Percentiles rank a stretch among this genome's conserved stretches.
phyloP scores from a whole-genome alignment of 2,797 vertebrate genomes.

The Galago senegalensis region DNA sequence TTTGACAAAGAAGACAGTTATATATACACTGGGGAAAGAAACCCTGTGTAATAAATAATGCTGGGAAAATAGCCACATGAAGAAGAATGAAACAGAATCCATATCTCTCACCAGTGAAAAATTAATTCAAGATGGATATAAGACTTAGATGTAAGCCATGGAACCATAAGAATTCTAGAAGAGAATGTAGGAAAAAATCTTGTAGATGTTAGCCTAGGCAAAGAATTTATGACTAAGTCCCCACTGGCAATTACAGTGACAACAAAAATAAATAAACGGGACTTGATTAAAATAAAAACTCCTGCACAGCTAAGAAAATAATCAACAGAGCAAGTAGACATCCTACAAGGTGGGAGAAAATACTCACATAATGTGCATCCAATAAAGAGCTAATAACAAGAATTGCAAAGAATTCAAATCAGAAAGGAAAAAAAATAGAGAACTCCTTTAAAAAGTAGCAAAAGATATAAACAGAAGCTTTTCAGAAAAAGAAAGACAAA shows the following conservation, averaged over 20 bases:
- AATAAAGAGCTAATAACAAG: too few species aligned
- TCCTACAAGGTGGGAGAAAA: too few species aligned
- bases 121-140: neutral
- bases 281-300: too few species aligned
- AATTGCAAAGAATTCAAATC: too few species aligned
- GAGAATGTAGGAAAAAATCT: neutral
- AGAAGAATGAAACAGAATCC: neutral
- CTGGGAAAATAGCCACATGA: neutral
- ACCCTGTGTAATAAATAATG: neutral
- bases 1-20: neutral
- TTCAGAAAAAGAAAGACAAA: neutral
- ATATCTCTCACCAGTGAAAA: neutral
- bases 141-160: neutral
- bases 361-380: too few species aligned
- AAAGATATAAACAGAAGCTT: neutral
- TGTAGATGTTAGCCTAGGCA: neutral
- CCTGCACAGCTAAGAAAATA: too few species aligned
- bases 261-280: too few species aligned
- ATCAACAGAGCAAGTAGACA: too few species aligned
- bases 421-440: too few species aligned
- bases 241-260: neutral
- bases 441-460: neutral
- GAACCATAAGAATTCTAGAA: neutral
- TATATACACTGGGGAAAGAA: neutral
- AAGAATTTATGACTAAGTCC: neutral